These are phyloP conservation scores for Diceros bicornis DNA, from an alignment of 2,797 vertebrate species.

Conservation along the genomic window DNA sequence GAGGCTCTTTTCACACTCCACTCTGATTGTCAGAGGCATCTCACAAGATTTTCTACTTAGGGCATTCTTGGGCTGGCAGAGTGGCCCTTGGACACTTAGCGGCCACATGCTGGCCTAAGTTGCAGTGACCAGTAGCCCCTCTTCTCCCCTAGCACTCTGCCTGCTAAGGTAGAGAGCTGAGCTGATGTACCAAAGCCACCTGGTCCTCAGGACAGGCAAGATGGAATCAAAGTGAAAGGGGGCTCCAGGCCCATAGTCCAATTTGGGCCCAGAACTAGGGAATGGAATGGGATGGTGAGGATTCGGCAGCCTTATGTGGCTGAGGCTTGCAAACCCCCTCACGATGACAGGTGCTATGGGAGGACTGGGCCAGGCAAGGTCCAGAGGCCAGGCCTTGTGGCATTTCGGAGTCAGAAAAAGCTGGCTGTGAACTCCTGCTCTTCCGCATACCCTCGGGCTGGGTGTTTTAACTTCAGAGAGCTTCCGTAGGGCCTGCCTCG, in stretches of 20 bases:
- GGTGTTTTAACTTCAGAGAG: neutral
- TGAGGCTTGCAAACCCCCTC: neutral
- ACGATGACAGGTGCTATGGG: neutral
- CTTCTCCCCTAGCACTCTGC: neutral
- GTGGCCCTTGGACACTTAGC: neutral
- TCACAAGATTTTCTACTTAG: neutral
- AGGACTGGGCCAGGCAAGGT: neutral
- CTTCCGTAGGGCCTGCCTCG: neutral
- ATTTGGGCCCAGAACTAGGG: neutral
- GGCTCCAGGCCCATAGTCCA: neutral
- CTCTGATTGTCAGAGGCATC: neutral
- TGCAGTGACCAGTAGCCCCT: neutral
- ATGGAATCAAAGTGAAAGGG: neutral
- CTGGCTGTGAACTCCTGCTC: neutral
- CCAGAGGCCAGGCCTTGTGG: accelerated
- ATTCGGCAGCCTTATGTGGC: neutral
- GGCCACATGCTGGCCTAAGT: neutral
- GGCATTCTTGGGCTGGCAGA: neutral
- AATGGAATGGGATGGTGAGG: neutral
- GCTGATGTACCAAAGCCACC: neutral
- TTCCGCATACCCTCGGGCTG: neutral
- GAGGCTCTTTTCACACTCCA: neutral
- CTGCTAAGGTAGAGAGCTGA: neutral
- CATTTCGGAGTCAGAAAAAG: neutral
- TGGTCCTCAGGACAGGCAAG: neutral